Conservation (phyloP, 2,888 invertebrate genomes). For the Lissocephala sabroskyi region DNA sequence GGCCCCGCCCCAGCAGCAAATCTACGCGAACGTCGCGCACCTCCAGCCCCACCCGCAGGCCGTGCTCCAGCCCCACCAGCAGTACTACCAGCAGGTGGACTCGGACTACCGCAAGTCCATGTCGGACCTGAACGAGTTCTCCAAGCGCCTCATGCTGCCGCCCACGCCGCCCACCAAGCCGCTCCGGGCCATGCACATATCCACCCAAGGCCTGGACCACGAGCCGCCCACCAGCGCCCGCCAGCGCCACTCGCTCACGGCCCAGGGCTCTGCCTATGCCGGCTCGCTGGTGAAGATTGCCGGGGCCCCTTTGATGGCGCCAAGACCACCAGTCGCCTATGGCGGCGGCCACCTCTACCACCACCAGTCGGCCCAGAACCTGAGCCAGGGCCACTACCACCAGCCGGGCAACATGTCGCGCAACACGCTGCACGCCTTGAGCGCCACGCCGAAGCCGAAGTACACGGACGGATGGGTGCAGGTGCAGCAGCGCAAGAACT, state of each 20-base stretch:
- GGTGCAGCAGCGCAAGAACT: slow-evolving; percentile 65
- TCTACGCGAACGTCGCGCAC: slow-evolving; percentile 50
- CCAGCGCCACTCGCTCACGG: slow-evolving; percentile 38
- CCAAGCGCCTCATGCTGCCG: slow-evolving; percentile 65
- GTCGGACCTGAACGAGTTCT: slow-evolving; percentile 75
- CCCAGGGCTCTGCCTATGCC: slow-evolving; percentile 38
- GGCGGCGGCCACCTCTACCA: slow-evolving; percentile 28
- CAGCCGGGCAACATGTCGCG: slow-evolving; percentile 76
- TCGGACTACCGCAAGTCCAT: slow-evolving; percentile 75
- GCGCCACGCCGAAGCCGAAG: slow-evolving; percentile 85
- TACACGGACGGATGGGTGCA: slow-evolving; percentile 76
- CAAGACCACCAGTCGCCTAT: slow-evolving; percentile 24
- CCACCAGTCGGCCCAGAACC: slow-evolving; percentile 64
- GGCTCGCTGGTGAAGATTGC: slow-evolving; percentile 68
- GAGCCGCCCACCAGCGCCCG: slow-evolving; percentile 44
- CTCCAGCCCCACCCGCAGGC: slow-evolving; percentile 38
- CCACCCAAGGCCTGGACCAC: slow-evolving; percentile 35
- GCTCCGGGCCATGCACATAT: slow-evolving; percentile 70
- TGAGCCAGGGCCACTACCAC: slow-evolving; percentile 21
- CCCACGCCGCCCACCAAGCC: slow-evolving; percentile 77
- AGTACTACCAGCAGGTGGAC: slow-evolving; percentile 69
- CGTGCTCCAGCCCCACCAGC: slow-evolving; percentile 56
- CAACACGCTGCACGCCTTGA: slow-evolving; percentile 80
- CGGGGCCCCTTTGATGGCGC: slow-evolving; percentile 31
- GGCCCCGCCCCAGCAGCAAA: slow-evolving; percentile 34